Percentiles rank a stretch among this genome's conserved stretches.
Evolutionary conservation across 2,797 vertebrate genomes (phyloP).

Genomic region (Enteromius viviparus): DNA sequence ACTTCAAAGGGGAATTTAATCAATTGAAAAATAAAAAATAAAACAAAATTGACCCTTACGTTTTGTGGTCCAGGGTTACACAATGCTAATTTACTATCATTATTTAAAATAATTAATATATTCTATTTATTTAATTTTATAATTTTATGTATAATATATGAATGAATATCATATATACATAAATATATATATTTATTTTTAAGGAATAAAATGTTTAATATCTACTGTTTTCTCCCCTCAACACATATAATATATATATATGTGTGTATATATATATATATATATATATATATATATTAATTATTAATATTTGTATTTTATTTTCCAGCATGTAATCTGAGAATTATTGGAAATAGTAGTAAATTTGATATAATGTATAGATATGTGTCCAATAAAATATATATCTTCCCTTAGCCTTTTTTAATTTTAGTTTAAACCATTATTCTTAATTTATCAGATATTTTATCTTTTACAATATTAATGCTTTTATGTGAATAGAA

Average conservation of each 20-base stretch:
- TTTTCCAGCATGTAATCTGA: background rate
- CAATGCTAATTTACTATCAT: background rate
- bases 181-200: background rate
- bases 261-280: no score
- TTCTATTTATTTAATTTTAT: background rate
- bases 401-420: background rate
- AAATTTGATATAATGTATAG: background rate
- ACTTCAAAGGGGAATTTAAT: background rate
- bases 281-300: no score
- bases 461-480: background rate
- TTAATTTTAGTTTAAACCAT: background rate
- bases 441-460: background rate
- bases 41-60: background rate
- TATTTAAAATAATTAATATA: background rate
- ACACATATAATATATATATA: no score
- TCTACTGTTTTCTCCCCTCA: no score
- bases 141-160: background rate
- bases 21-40: no score
- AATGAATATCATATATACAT: background rate
- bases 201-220: background rate
- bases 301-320: background rate
- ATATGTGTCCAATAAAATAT: background rate
- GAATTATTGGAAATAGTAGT: background rate
- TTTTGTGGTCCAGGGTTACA: background rate
- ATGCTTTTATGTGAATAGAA: background rate